A percentile compares a stretch with the other conserved stretches of the same genome.
Evolutionary conservation across 1,140 invertebrate species (phyloP).

Genomic region (Frieseomelitta varia): DNA sequence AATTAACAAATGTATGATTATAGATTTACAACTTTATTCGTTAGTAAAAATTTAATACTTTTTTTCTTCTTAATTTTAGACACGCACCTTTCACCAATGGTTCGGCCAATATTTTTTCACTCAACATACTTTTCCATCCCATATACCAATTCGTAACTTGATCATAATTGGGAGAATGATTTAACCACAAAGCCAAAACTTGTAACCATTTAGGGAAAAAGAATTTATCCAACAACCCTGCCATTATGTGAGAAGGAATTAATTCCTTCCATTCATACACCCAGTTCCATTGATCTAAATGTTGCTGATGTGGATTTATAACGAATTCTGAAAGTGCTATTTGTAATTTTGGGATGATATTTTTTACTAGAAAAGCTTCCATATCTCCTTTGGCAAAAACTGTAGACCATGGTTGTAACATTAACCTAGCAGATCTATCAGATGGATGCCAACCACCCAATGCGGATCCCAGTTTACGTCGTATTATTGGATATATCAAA

Average conservation of each 20-base stretch:
- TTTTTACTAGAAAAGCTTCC: conserved; percentile 92
- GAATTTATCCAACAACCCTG: conserved; percentile 89
- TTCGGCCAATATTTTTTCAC: conserved; percentile 86
- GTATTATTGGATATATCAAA: conserved; percentile 94
- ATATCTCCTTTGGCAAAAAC: conserved; percentile 93
- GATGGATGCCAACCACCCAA: conserved; percentile 95
- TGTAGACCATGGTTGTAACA: conserved; percentile 95
- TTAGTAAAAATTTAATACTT: not conserved
- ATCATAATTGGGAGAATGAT: conserved; percentile 90
- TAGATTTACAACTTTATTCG: not conserved
- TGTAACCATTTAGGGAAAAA: conserved; percentile 96
- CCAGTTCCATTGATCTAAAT: conserved; percentile 92
- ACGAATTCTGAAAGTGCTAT: conserved; percentile 87
- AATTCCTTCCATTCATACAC: conserved; percentile 94
- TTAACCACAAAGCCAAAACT: conserved; percentile 90
- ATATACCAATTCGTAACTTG: conserved; percentile 94
- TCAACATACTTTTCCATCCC: conserved; percentile 93
- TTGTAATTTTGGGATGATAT: conserved; percentile 96
- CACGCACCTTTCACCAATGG: conserved; percentile 86
- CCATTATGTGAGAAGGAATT: conserved; percentile 87
- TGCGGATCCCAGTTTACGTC: conserved; percentile 94
- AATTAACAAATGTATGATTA: conserved; percentile 42
- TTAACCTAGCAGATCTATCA: conserved; percentile 94
- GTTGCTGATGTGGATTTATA: conserved; percentile 94
- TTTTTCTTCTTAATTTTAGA: not conserved